Evolutionary conservation across 2,113 vertebrate species (phyloP).

Genomic region (Australoheros scitulus): DNA sequence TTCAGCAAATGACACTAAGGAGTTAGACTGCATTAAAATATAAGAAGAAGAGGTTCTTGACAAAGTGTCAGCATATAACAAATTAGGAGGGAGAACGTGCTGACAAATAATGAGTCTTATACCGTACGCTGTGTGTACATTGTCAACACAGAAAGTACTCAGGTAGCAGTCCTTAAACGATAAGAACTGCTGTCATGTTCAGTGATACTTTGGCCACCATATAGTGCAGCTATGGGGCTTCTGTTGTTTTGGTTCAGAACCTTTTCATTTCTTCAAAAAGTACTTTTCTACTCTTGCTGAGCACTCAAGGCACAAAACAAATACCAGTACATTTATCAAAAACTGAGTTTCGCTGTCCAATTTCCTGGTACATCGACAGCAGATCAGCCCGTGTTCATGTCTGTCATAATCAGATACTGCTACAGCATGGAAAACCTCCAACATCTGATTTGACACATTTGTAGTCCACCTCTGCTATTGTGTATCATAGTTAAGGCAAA

Average conservation of each 20-base stretch:
- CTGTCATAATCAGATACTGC: neutral
- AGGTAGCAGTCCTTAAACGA: no score
- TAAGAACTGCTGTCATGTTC: neutral
- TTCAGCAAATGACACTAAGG: neutral
- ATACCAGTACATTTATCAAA: no score
- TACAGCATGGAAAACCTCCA: neutral
- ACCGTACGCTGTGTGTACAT: neutral
- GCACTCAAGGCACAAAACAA: no score
- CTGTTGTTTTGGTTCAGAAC: neutral
- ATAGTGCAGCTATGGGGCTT: neutral
- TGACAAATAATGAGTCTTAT: neutral
- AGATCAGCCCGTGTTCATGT: rapidly evolving
- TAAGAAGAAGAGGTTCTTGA: neutral
- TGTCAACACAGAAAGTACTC: no score
- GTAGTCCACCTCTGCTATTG: neutral
- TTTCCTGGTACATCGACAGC: rapidly evolving
- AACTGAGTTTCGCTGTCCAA: no score
- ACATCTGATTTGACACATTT: neutral
- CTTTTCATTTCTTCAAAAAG: neutral
- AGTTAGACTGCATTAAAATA: no score
- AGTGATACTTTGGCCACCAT: neutral
- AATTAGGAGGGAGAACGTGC: neutral
- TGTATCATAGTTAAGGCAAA: neutral
- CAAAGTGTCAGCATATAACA: neutral
- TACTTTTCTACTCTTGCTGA: no score